These are phyloP conservation scores for Mobula hypostoma DNA, from an alignment of 2,113 vertebrate species.

Conservation along the genomic window DNA sequence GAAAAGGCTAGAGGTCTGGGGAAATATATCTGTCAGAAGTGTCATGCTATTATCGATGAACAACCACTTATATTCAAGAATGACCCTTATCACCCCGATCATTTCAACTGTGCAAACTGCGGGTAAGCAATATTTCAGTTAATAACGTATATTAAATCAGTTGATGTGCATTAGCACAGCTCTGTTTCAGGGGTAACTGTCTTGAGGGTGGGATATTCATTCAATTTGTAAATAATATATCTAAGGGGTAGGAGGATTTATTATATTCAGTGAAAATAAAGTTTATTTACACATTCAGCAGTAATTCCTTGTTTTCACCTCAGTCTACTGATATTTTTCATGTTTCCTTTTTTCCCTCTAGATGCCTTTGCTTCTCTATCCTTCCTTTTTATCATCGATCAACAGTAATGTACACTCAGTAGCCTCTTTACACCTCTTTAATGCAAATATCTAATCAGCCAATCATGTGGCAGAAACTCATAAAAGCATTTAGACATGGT, in stretches of 20 bases:
- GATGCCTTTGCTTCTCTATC: neutral
- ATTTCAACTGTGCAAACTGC: slow-evolving; percentile 97
- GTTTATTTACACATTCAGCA: neutral
- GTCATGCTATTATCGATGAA: slow-evolving; percentile 91
- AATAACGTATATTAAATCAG: neutral
- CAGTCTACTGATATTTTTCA: neutral
- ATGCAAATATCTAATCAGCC: too few relatives aligned
- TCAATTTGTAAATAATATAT: neutral
- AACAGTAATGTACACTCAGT: neutral
- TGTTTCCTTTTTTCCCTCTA: neutral
- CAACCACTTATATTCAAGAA: slow-evolving; percentile 93
- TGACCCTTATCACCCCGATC: slow-evolving; percentile 95
- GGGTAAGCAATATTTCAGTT: slow-evolving; percentile 62
- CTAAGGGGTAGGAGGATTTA: neutral
- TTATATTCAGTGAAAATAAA: neutral
- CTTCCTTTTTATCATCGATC: neutral
- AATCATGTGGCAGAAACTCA: too few relatives aligned
- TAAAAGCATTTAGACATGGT: too few relatives aligned
- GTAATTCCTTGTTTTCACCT: neutral
- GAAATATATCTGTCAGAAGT: slow-evolving; percentile 97
- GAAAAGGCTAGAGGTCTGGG: slow-evolving; percentile 91
- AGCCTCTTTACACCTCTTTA: too few relatives aligned
- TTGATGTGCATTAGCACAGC: neutral
- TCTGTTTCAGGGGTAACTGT: neutral
- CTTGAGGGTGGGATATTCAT: neutral